phyloP scores from a whole-genome alignment of 2,797 vertebrate genomes.

The Enteromius viviparus region DNA sequence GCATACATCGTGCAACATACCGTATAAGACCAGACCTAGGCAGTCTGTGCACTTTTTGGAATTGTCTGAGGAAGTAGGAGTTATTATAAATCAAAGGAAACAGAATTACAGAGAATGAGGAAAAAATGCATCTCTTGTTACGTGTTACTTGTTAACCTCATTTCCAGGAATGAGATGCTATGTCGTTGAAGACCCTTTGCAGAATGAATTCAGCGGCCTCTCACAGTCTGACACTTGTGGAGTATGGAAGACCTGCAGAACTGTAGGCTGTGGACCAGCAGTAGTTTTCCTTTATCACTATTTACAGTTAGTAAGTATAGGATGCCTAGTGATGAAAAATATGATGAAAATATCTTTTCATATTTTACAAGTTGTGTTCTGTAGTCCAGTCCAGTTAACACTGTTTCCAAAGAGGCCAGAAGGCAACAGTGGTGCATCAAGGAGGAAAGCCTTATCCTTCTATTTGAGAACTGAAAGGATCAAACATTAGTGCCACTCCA shows the following conservation, averaged over 20 bases:
- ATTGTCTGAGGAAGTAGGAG: neutral
- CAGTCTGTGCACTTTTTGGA: neutral
- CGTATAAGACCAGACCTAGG: neutral
- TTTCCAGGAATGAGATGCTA: neutral
- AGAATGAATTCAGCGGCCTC: neutral
- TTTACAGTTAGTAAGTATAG: too few relatives aligned
- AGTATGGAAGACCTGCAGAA: neutral
- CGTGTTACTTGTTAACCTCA: neutral
- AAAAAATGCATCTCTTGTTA: neutral
- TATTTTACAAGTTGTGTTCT: too few relatives aligned
- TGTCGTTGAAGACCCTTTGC: neutral
- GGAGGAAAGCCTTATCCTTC: neutral
- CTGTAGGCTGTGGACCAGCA: neutral
- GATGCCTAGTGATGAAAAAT: too few relatives aligned
- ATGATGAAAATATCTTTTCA: too few relatives aligned
- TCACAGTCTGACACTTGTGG: neutral
- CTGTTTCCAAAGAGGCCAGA: neutral
- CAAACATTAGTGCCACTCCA: neutral
- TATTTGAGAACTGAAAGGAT: neutral
- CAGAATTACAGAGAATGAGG: neutral
- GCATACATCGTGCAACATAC: neutral
- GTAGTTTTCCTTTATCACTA: too few relatives aligned
- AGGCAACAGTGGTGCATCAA: neutral
- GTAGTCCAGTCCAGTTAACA: neutral
- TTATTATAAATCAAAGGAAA: neutral